Conservation (phyloP, 2,888 invertebrate genomes). For the Chrysolina oricalcia region DNA sequence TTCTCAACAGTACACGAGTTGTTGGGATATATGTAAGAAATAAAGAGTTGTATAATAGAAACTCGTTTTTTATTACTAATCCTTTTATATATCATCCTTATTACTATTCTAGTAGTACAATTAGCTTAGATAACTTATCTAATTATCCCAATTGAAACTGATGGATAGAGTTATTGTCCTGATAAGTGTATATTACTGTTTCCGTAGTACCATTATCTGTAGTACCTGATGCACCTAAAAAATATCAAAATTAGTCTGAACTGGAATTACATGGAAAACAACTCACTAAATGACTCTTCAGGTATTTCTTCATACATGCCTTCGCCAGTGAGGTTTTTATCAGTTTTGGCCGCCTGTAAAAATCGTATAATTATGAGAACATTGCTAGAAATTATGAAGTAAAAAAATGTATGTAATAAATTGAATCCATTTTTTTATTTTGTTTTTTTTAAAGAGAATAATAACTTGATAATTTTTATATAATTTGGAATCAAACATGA, state of each 20-base stretch:
- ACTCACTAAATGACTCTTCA: conserved; percentile 73
- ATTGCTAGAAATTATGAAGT: too few relatives aligned
- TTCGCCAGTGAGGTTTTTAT: conserved; percentile 72
- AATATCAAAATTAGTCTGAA: conserved; percentile 48
- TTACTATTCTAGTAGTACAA: background rate
- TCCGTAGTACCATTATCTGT: conserved; percentile 70
- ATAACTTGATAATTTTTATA: too few relatives aligned
- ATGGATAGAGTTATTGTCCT: conserved; percentile 68
- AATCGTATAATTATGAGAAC: background rate
- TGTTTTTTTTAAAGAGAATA: too few relatives aligned
- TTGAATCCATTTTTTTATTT: too few relatives aligned
- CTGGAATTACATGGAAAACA: conserved; percentile 24
- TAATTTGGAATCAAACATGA: too few relatives aligned
- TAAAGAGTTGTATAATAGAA: conserved; percentile 26
- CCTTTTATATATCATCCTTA: background rate
- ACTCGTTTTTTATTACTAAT: background rate
- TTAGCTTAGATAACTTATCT: conserved; percentile 33
- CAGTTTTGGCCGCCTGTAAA: conserved; percentile 75
- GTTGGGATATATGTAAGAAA: conserved; percentile 17
- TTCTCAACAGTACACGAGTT: conserved; percentile 23
- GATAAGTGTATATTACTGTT: conserved; percentile 74
- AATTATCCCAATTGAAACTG: conserved; percentile 66
- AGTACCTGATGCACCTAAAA: conserved; percentile 69
- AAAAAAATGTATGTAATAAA: too few relatives aligned
- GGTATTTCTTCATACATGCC: conserved; percentile 73